Base-by-base conservation (phyloP, 2,888 invertebrate species). In the Dynastes maya region DNA sequence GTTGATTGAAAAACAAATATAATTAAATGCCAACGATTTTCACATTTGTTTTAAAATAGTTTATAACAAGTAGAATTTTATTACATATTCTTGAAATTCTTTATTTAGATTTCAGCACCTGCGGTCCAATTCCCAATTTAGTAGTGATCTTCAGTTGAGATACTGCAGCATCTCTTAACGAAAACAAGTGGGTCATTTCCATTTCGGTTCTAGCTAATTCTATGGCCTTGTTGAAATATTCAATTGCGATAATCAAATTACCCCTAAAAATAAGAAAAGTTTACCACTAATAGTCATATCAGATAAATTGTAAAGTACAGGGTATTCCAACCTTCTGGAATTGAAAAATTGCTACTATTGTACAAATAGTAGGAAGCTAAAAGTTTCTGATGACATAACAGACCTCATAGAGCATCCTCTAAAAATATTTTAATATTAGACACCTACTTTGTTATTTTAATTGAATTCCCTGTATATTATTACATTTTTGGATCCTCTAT, bases 131-230 rank as follows among this genome's bases (percentile, higher is more conserved):
- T 80, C 95, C 95, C 89, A 96, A 91, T 87, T 93, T 93, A 82
- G 94, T 92, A 0, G 95, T 94, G 61, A 97, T 95, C 87, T 94
- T 95, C 72, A 95, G 90, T 89, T 98, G 98, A 40, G 97, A 96
- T 83, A 94, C 92, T 9, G 98, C 97, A 22, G 98, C 98, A 89
- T 97, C 96, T 85, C 95, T 93, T 82, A 98, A 89, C 1, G 97
- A 95, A 88, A 95, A 97, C 86, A 98, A 90, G 88, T 98, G 98
- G 40, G 95, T 93, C 92, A 98, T 93, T 90, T 98, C 98, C 83
- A 94, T 91, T 88, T 95, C 95, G 16, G 96, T 96, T 87, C 96
- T 95, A 63, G 96, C 95, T 82, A 97, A 89, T 77, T 92, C 92
- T 81, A 98, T 93, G 51, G 98, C 98, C 87, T 95, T 96, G 85